Percentiles rank a stretch among this genome's conserved stretches.
Conservation (phyloP, 2,888 invertebrate genomes). For the Dexiosoma caninum region DNA sequence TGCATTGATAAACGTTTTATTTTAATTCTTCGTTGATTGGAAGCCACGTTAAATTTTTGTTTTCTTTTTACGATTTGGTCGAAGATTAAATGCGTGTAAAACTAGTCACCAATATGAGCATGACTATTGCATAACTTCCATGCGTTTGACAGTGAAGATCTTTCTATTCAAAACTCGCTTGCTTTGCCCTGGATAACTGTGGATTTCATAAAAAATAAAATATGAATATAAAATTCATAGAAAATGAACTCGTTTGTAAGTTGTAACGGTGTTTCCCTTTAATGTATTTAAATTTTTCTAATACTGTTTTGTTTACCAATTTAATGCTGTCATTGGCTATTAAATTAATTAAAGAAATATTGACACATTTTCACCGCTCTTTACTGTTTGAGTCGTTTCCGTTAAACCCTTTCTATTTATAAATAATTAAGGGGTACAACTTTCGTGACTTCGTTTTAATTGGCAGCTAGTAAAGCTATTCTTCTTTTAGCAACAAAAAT, state of each 20-base stretch:
- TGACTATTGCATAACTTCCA: slow-evolving; percentile 36
- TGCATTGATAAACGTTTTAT: slow-evolving; percentile 14
- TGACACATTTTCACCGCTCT: not conserved
- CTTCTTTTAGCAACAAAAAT: too few species aligned
- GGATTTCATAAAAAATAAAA: slow-evolving; percentile 2
- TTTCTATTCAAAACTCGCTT: slow-evolving; percentile 1
- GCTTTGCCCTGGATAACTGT: not conserved
- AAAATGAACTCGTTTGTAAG: slow-evolving; percentile 9
- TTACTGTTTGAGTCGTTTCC: not conserved
- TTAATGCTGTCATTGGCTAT: not conserved
- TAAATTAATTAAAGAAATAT: not conserved
- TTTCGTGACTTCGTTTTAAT: too few species aligned
- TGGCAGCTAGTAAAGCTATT: too few species aligned
- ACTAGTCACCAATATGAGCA: slow-evolving; percentile 1
- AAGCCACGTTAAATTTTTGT: not conserved
- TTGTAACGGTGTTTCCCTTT: not conserved
- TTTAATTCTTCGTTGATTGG: not conserved
- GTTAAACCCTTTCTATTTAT: too few species aligned
- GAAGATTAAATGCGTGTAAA: slow-evolving; percentile 35
- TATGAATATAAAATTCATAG: not conserved
- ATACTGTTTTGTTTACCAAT: not conserved
- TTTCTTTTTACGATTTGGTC: slow-evolving; percentile 22
- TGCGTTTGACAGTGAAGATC: slow-evolving; percentile 32
- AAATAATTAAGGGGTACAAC: too few species aligned
- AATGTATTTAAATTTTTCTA: not conserved